Evolutionary conservation across 2,888 invertebrate species (phyloP).

Genomic region (Drosophila pseudotalamancana): DNA sequence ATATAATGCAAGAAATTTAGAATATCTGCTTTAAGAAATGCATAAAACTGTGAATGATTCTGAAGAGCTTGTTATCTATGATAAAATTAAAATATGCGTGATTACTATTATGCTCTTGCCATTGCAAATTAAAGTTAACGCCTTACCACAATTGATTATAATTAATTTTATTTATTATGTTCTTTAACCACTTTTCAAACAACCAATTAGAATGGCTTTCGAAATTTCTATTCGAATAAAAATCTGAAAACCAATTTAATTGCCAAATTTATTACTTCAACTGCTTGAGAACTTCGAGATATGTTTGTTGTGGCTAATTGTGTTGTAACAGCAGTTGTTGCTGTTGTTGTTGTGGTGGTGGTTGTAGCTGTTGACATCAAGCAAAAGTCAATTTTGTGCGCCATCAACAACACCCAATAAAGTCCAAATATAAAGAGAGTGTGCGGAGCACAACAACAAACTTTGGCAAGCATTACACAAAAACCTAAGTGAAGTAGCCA

Average conservation of each 20-base stretch:
- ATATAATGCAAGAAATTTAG: neutral
- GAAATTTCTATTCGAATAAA: slow-evolving; percentile 5
- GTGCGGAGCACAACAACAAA: slow-evolving; percentile 22
- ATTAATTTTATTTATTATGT: neutral
- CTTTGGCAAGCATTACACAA: slow-evolving; percentile 55
- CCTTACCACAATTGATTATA: too few species aligned
- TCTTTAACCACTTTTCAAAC: slow-evolving; percentile 2
- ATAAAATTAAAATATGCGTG: too few species aligned
- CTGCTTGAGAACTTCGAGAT: slow-evolving; percentile 56
- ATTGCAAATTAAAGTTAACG: too few species aligned
- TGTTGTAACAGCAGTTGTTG: slow-evolving; percentile 6
- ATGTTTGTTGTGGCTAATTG: slow-evolving; percentile 45
- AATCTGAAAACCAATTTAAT: slow-evolving; percentile 43
- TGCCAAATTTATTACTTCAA: slow-evolving; percentile 50
- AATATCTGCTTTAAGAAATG: too few species aligned
- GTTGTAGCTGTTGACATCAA: slow-evolving; percentile 60
- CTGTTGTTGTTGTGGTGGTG: slow-evolving; percentile 16
- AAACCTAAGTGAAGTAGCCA: slow-evolving; percentile 46
- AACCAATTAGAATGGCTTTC: slow-evolving; percentile 15
- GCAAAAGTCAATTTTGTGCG: slow-evolving; percentile 77
- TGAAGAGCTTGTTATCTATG: too few species aligned
- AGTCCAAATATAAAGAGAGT: slow-evolving; percentile 37
- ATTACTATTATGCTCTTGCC: too few species aligned
- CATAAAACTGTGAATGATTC: too few species aligned
- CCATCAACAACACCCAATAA: slow-evolving; percentile 77